Percentiles rank a stretch among this genome's conserved stretches.
Evolutionary conservation across 1,140 invertebrate species (phyloP).

Genomic region (Idris sp.): DNA sequence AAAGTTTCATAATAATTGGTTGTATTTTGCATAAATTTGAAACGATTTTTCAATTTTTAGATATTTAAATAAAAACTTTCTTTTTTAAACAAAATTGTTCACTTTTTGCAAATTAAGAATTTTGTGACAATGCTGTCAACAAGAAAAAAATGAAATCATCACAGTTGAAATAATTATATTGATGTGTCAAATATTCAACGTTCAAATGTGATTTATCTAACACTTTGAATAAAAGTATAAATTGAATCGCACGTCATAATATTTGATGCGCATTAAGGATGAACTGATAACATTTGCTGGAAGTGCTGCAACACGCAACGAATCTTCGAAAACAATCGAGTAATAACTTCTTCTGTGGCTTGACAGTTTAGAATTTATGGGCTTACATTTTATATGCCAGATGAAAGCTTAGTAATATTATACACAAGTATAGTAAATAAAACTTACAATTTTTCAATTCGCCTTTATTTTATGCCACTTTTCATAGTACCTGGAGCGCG

Average conservation of each 20-base stretch:
- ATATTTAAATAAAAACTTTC: too few species aligned
- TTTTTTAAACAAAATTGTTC: too few species aligned
- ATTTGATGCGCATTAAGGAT: conserved; percentile 39
- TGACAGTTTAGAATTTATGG: conserved; percentile 55
- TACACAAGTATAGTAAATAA: conserved; percentile 55
- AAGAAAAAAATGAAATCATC: too few species aligned
- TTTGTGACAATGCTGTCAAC: too few species aligned
- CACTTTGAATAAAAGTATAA: conserved; percentile 19
- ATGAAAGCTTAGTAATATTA: conserved; percentile 47
- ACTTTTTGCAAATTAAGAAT: too few species aligned
- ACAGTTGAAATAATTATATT: conserved; percentile 43
- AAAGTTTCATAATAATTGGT: too few species aligned
- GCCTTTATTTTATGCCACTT: conserved; percentile 36
- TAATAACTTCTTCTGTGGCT: conserved; percentile 53
- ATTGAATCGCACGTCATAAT: conserved; percentile 50
- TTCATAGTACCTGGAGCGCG: conserved; percentile 28
- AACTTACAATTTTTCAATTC: conserved; percentile 58
- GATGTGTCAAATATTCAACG: conserved; percentile 5
- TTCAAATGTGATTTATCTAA: conserved; percentile 34
- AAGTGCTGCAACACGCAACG: conserved; percentile 34
- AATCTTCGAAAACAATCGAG: conserved; percentile 57
- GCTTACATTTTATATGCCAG: conserved; percentile 41
- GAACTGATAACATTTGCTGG: conserved; percentile 39
- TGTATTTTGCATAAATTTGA: too few species aligned
- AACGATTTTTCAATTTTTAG: too few species aligned